These are phyloP conservation scores for Zootermopsis nevadensis DNA, from an alignment of 2,888 invertebrate genomes.

Conservation along the genomic window DNA sequence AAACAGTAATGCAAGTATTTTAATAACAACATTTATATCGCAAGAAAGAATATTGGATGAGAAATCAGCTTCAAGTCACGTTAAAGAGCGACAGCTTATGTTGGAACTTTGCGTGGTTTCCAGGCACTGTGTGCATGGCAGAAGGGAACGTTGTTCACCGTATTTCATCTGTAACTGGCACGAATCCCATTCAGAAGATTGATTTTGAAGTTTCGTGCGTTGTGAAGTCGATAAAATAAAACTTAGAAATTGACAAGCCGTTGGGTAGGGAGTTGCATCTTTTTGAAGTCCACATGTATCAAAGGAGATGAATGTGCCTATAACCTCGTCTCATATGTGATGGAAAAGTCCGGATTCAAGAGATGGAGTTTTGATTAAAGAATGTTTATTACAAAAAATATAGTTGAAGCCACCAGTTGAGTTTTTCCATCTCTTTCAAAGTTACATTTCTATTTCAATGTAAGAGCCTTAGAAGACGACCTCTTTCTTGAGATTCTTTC, in stretches of 20 bases:
- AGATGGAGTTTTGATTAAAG: slow-evolving; percentile 36
- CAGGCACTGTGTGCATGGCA: no score
- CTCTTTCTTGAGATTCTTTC: neutral
- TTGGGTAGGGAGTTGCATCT: neutral
- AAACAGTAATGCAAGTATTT: no score
- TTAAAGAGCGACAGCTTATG: no score
- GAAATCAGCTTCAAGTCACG: no score
- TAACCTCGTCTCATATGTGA: neutral
- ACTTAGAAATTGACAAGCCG: slow-evolving; percentile 5
- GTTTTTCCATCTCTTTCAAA: neutral
- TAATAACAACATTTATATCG: no score
- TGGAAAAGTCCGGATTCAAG: neutral
- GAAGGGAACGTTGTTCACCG: neutral
- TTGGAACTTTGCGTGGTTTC: no score
- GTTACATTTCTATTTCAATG: neutral
- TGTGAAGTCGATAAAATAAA: slow-evolving; percentile 31
- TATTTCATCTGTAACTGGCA: slow-evolving; percentile 32
- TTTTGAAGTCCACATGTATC: neutral
- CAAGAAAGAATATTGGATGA: no score
- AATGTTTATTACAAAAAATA: slow-evolving; percentile 34
- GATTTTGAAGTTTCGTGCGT: slow-evolving; percentile 38
- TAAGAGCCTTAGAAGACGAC: neutral
- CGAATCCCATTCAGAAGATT: slow-evolving; percentile 31
- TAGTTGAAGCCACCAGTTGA: neutral
- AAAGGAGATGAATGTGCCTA: slow-evolving; percentile 1